A percentile compares a stretch with the other conserved stretches of the same genome.
These are phyloP conservation scores for Chironomus striatipennis DNA, from an alignment of 1,140 invertebrate species.

Conservation along the genomic window DNA sequence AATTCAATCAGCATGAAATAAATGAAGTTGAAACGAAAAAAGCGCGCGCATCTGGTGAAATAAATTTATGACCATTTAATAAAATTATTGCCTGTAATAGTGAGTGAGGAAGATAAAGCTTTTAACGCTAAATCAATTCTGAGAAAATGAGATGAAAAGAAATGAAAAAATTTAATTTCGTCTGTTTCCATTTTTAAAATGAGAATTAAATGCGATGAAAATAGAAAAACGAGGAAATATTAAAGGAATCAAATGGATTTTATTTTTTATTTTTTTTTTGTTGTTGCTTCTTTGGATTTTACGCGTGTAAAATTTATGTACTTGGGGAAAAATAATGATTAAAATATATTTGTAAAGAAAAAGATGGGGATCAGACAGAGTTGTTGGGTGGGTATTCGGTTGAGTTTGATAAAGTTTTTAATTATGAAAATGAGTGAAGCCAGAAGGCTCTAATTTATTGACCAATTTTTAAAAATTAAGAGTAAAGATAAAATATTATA, in stretches of 20 bases:
- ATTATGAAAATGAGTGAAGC: too few species aligned
- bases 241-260: neutral
- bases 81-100: constrained; percentile 8
- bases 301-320: neutral
- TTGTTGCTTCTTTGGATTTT: too few species aligned
- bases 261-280: too few species aligned
- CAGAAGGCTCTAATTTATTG: too few species aligned
- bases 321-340: neutral
- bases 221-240: neutral
- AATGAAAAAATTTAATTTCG: neutral
- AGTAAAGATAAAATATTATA: too few species aligned
- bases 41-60: neutral
- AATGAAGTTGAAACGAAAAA: neutral
- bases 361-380: too few species aligned
- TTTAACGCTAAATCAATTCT: constrained; percentile 8
- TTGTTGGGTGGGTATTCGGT: too few species aligned
- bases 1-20: constrained; percentile 9
- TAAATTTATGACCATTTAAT: constrained; percentile 9
- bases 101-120: constrained; percentile 2
- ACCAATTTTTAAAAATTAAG: too few species aligned
- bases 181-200: neutral
- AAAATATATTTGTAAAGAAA: too few species aligned
- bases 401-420: too few species aligned
- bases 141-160: neutral
- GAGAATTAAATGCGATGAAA: neutral